Base-by-base conservation (phyloP, 2,797 vertebrate genomes). In the Fistularia commersonii region DNA sequence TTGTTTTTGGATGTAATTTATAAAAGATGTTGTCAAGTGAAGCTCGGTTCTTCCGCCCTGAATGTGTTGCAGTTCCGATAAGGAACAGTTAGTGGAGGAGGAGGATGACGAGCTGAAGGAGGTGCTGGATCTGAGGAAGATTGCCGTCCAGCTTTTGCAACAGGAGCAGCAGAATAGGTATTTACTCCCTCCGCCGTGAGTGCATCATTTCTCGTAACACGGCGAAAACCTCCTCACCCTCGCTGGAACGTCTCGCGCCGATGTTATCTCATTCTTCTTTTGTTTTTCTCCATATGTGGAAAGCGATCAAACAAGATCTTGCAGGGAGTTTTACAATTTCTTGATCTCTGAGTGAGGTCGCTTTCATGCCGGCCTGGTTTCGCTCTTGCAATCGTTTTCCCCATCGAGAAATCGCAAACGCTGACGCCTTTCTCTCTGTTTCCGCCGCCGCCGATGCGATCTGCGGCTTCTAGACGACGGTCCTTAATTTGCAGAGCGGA, bases 161-260 rank as follows among this genome's bases (percentile, higher is more conserved):
- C 96, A 98, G 79, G 97, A 98, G 60, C 94, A 95, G 72, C 97
- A 98, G 78, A 97, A 94, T 86, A 92, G 97, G 97, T 98, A 84
- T 12, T 3, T 2, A 41, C 14, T 31, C 32, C 36, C 7, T 45
- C 32, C 33, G 5, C 33, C 4, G 8, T 6, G 1, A 4, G 7
- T 12, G 8, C 15, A 3, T 11, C 39, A 10, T 12, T 23, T 31
- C 8, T 3, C 1, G 5, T 35, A 43, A 33, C 6, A 1, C 11
- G 7, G 45, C 9, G 12, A 32, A 32, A 36, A 8, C 3, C 6
- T 8, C 8, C 8, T 11, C 11, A 6, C 9, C 9, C 52, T 43
- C 11, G 38, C 10, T 15, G 6, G 37, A 51, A 7, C 35, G 2
- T 11, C 9, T 8, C 23, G 23, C 32, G 8, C 23, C 4, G 23